Evolutionary conservation across 2,888 invertebrate species (phyloP).

Genomic region (Machimus atricapillus): DNA sequence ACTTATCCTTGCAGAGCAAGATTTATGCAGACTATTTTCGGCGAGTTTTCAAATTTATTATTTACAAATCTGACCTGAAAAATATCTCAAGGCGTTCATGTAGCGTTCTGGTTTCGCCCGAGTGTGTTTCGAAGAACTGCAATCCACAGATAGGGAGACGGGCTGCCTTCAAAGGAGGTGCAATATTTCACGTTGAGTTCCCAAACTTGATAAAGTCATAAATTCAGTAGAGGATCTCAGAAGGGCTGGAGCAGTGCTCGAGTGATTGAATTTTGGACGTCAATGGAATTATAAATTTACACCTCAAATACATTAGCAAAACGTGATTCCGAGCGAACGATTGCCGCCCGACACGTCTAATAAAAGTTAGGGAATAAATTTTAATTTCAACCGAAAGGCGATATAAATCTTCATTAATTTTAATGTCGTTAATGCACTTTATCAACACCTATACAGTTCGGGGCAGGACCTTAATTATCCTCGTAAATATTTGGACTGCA

Average conservation of each 20-base stretch:
- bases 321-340: background rate
- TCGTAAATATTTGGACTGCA: conserved; percentile 20
- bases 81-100: background rate
- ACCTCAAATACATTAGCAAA: conserved; percentile 8
- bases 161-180: conserved; percentile 14
- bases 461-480: background rate
- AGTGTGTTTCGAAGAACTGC: background rate
- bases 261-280: conserved; percentile 29
- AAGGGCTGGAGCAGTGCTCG: background rate
- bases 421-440: conserved; percentile 22
- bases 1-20: conserved; percentile 30
- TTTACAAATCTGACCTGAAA: conserved; percentile 39
- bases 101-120: background rate
- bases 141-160: background rate
- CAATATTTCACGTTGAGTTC: conserved; percentile 24
- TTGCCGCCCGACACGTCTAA: background rate
- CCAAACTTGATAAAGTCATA: conserved; percentile 29
- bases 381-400: background rate
- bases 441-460: background rate
- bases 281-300: conserved; percentile 34
- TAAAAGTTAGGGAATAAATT: conserved; percentile 13
- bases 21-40: conserved; percentile 37
- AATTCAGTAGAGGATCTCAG: background rate
- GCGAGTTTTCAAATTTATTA: conserved; percentile 36
- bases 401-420: conserved; percentile 24